Conservation (phyloP, 2,113 vertebrate genomes). For the Heterochromis multidens region DNA sequence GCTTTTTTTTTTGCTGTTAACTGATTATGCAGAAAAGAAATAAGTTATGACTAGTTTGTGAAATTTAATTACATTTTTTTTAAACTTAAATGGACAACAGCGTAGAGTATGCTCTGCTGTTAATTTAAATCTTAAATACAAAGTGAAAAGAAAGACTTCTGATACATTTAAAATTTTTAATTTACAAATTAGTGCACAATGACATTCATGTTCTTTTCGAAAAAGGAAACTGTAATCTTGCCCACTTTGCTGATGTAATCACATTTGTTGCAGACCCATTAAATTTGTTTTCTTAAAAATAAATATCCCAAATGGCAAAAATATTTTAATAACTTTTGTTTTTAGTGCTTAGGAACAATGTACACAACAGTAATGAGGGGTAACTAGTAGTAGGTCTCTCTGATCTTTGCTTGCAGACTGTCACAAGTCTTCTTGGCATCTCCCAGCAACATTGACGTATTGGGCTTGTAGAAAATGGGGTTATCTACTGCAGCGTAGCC, state of each 20-base stretch:
- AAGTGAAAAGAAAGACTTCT: not conserved
- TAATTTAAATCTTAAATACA: not conserved
- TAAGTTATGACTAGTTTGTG: not conserved
- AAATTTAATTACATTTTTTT: not conserved
- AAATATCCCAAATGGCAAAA: not conserved
- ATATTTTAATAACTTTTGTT: not conserved
- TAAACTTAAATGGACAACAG: not conserved
- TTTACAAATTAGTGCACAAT: constrained; percentile 69
- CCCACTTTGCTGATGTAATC: not conserved
- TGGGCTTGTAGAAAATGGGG: constrained; percentile 81
- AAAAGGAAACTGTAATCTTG: not conserved
- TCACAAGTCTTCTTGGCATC: constrained; percentile 79
- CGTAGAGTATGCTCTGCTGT: not conserved
- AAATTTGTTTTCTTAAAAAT: not conserved
- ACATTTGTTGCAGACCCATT: not conserved
- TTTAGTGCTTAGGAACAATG: not conserved
- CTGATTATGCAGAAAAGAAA: not conserved
- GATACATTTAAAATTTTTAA: constrained; percentile 64
- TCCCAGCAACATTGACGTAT: constrained; percentile 77
- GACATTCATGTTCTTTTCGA: not conserved
- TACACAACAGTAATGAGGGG: not conserved
- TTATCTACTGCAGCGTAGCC: constrained; percentile 84
- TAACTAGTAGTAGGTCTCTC: constrained; percentile 67
- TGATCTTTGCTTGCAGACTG: constrained; percentile 71
- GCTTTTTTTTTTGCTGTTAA: not conserved